Evolutionary conservation across 1,140 invertebrate species (phyloP).

Genomic region (Aphaenogaster floridana): DNA sequence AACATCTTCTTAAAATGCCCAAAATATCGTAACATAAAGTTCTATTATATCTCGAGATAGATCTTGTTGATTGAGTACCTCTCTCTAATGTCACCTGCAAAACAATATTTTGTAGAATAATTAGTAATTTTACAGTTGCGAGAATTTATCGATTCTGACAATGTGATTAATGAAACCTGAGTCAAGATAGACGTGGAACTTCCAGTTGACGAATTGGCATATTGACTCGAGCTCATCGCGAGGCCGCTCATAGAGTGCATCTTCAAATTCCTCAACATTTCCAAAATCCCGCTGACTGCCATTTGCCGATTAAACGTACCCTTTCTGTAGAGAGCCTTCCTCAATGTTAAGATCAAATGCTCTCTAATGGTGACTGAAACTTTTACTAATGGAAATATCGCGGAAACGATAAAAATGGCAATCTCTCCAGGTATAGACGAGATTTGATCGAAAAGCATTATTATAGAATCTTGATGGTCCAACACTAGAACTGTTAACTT

Average conservation of each 20-base stretch:
- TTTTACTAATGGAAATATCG: constrained; percentile 86
- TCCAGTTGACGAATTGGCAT: constrained; percentile 66
- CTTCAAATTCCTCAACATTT: constrained; percentile 87
- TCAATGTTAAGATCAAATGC: constrained; percentile 87
- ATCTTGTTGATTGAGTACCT: constrained; percentile 56
- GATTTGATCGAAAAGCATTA: constrained; percentile 86
- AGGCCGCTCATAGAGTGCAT: constrained; percentile 83
- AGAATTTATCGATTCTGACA: neutral
- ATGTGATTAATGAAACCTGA: constrained; percentile 74
- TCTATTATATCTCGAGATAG: constrained; percentile 84
- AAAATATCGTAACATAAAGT: constrained; percentile 88
- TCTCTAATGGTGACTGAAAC: constrained; percentile 86
- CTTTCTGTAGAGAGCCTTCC: constrained; percentile 88
- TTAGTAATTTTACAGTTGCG: neutral
- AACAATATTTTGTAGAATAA: neutral
- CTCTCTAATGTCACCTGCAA: constrained; percentile 81
- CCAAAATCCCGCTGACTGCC: constrained; percentile 87
- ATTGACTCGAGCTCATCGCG: constrained; percentile 79
- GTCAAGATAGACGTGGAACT: constrained; percentile 86
- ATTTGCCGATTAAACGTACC: constrained; percentile 86
- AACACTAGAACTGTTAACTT: constrained; percentile 85
- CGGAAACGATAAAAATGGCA: constrained; percentile 85
- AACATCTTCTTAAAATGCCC: constrained; percentile 88
- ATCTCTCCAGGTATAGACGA: constrained; percentile 82
- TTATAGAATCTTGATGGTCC: constrained; percentile 85